A percentile compares a stretch with the other conserved stretches of the same genome.
These are phyloP conservation scores for Loriculus beryllinus DNA, from an alignment of 2,797 vertebrate species.

Conservation along the genomic window DNA sequence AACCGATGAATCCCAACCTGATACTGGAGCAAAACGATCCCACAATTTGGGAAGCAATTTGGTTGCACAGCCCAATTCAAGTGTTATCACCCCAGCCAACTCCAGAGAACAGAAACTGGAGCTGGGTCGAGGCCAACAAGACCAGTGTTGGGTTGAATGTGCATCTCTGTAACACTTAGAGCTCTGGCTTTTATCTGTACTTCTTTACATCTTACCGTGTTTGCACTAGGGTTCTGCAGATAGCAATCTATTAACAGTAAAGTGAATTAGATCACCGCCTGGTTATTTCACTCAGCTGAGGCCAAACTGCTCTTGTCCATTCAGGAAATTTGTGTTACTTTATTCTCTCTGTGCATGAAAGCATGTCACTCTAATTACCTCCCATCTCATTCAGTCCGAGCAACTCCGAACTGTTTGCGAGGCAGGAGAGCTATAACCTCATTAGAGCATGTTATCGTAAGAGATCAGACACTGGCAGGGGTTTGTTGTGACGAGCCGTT, in stretches of 20 bases:
- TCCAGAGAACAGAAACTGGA: neutral
- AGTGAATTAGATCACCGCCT: constrained; percentile 56
- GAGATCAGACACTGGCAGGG: constrained; percentile 47
- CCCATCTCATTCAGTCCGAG: neutral
- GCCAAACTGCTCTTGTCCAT: constrained; percentile 51
- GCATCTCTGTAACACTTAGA: constrained; percentile 1
- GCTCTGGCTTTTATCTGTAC: constrained; percentile 23
- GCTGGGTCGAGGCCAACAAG: neutral
- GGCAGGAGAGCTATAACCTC: constrained; percentile 55
- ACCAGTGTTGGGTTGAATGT: neutral
- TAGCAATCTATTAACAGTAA: constrained; percentile 62
- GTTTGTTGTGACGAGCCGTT: neutral
- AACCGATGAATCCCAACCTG: neutral
- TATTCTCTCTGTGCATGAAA: constrained; percentile 45
- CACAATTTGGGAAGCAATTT: neutral
- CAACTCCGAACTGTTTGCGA: neutral
- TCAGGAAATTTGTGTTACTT: constrained; percentile 54
- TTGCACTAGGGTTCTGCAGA: constrained; percentile 37
- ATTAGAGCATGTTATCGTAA: constrained; percentile 48
- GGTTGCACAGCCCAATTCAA: neutral
- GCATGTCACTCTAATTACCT: constrained; percentile 50
- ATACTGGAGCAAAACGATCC: neutral
- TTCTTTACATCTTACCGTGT: constrained; percentile 45
- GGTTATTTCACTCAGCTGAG: constrained; percentile 53
- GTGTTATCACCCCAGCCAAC: neutral